phyloP scores from a whole-genome alignment of 2,797 vertebrate species.

The Emys orbicularis region DNA sequence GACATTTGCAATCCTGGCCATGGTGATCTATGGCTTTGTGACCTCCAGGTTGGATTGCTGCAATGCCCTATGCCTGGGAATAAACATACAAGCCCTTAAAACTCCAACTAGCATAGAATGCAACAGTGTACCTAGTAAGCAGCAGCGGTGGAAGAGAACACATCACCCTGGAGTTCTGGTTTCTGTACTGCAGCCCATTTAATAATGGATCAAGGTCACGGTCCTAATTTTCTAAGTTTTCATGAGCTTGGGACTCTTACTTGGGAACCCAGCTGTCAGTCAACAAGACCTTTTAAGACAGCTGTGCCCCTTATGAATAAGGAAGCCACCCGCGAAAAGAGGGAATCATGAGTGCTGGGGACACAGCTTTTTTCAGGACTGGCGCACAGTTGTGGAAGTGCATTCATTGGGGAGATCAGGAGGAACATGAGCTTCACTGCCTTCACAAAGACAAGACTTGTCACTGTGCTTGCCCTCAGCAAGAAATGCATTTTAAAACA shows the following conservation, averaged over 20 bases:
- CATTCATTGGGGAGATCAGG: background rate
- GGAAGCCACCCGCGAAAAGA: background rate
- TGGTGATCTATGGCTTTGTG: background rate
- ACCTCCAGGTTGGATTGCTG: background rate
- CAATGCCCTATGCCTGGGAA: background rate
- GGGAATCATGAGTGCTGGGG: background rate
- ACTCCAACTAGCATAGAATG: background rate
- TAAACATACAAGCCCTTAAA: background rate
- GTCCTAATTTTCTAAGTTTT: background rate
- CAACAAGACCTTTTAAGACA: background rate
- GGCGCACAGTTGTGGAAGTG: background rate
- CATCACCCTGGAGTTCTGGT: background rate
- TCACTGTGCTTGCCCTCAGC: background rate
- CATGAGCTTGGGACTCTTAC: background rate
- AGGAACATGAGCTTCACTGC: background rate
- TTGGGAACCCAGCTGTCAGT: background rate
- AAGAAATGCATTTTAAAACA: background rate
- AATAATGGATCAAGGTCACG: background rate
- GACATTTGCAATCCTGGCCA: background rate
- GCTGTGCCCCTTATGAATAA: background rate
- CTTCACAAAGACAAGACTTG: background rate
- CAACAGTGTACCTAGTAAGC: background rate
- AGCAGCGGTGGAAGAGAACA: background rate
- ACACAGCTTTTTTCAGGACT: background rate
- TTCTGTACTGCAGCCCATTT: accelerated